Evolutionary conservation across 2,888 invertebrate genomes (phyloP).

Genomic region (Nymphalis c-album): DNA sequence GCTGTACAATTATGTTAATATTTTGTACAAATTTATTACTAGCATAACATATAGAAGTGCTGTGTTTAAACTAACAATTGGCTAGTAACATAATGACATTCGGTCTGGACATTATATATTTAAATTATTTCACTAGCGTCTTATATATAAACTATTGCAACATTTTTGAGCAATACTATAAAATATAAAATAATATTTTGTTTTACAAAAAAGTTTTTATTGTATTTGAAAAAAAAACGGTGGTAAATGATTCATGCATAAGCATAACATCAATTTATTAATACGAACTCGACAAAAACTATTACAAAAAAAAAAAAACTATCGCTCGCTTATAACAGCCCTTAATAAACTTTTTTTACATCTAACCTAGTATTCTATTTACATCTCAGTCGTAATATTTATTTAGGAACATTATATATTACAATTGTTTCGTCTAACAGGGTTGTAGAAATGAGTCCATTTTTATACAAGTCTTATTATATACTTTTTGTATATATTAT

Average conservation of each 20-base stretch:
- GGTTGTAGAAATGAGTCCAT: conserved; percentile 19
- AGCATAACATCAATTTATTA: conserved; percentile 16
- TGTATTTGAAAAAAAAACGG: conserved; percentile 6
- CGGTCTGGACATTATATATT: background rate
- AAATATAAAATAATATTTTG: conserved; percentile 1
- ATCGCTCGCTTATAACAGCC: conserved; percentile 9
- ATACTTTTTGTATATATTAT: conserved; percentile 47
- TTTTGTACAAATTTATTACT: background rate
- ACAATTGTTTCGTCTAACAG: conserved; percentile 42
- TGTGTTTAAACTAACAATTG: background rate
- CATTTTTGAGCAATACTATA: conserved; percentile 28
- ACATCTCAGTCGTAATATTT: conserved; percentile 51
- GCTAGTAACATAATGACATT: background rate
- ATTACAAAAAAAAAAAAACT: conserved; percentile 11
- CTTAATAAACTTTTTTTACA: conserved; percentile 40
- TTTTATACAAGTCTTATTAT: conserved; percentile 29
- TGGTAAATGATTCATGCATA: conserved; percentile 23
- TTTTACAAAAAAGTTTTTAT: background rate
- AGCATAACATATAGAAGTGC: background rate
- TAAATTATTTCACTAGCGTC: conserved; percentile 4
- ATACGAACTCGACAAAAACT: conserved; percentile 20
- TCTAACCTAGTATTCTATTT: conserved; percentile 44
- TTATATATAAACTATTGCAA: conserved; percentile 13
- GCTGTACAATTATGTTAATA: background rate
- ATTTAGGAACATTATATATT: conserved; percentile 62